A percentile compares a stretch with the other conserved stretches of the same genome.
phyloP scores from a whole-genome alignment of 2,797 vertebrate species.

The Pangasius macronema region DNA sequence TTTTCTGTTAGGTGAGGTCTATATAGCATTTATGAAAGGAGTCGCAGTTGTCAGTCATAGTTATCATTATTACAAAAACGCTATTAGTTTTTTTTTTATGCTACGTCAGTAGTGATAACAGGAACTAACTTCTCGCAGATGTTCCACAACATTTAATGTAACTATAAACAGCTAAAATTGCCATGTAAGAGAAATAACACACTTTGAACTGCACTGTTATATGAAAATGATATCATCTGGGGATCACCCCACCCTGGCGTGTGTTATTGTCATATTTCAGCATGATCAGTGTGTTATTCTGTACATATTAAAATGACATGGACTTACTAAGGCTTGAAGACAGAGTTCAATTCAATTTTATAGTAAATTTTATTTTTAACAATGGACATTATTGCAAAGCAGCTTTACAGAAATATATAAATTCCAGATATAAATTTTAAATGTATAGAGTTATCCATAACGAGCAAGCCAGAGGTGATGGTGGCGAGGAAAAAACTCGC shows the following conservation, averaged over 20 bases:
- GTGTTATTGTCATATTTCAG: background rate
- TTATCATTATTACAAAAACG: background rate
- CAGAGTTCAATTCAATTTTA: background rate
- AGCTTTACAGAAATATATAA: background rate
- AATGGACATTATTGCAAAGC: background rate
- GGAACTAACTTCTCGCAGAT: background rate
- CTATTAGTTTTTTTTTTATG: too few relatives aligned
- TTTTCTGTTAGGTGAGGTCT: background rate
- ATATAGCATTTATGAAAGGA: too few relatives aligned
- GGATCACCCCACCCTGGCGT: background rate
- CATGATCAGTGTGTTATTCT: background rate
- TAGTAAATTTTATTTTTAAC: background rate
- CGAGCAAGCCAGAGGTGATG: background rate
- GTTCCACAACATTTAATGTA: background rate
- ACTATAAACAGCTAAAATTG: background rate
- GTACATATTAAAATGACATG: background rate
- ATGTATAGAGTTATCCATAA: background rate
- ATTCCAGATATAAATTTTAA: background rate
- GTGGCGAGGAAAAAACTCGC: background rate
- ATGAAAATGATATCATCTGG: background rate
- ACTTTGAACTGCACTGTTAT: background rate
- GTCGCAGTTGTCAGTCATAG: background rate
- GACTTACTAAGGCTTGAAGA: background rate
- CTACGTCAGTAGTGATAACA: background rate
- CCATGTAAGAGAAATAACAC: background rate